phyloP scores from a whole-genome alignment of 2,113 vertebrate genomes.

The Sprattus sprattus region DNA sequence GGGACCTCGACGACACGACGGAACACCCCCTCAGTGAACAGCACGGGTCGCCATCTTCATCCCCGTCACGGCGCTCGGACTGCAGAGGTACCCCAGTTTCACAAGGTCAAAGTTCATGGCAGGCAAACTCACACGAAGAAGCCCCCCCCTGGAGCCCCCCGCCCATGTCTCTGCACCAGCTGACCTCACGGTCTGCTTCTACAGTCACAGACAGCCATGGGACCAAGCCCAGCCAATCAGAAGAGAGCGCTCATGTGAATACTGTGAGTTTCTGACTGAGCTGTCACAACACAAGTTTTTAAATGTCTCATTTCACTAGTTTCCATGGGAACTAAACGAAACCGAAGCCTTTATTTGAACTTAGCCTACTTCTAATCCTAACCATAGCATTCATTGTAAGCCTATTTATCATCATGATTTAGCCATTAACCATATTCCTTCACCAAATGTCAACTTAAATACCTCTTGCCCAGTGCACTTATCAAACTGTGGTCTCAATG shows the following conservation, averaged over 20 bases:
- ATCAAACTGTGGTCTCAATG: too few species aligned
- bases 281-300: not conserved
- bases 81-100: not conserved
- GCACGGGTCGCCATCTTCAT: not conserved
- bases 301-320: too few species aligned
- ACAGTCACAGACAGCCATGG: not conserved
- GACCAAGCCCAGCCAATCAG: conserved; percentile 16
- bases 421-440: too few species aligned
- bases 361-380: too few species aligned
- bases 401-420: too few species aligned
- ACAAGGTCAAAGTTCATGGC: conserved; percentile 25
- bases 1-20: not conserved
- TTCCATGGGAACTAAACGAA: too few species aligned
- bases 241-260: conserved; percentile 33
- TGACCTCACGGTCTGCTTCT: not conserved
- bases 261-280: not conserved
- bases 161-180: conserved; percentile 19
- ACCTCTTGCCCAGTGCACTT: too few species aligned
- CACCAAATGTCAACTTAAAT: too few species aligned
- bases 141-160: conserved; percentile 14
- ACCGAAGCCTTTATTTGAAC: too few species aligned
- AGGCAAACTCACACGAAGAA: not conserved
- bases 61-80: not conserved
- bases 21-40: not conserved
- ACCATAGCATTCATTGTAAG: too few species aligned